phyloP scores from a whole-genome alignment of 2,113 vertebrate genomes.

The Takifugu flavidus region DNA sequence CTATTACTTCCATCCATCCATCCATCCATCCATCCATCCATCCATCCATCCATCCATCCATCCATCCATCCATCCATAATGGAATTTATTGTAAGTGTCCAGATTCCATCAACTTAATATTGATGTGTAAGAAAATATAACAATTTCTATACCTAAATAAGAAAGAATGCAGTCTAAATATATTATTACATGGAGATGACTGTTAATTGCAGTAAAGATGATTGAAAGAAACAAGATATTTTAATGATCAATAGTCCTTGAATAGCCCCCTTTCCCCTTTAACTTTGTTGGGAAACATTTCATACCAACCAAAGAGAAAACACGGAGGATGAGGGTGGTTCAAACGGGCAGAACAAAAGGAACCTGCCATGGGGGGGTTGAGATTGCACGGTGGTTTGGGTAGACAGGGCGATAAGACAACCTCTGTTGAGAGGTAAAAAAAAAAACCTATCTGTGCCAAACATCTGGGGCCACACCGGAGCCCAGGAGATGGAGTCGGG shows the following conservation, averaged over 20 bases:
- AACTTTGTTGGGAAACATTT: conserved; percentile 33
- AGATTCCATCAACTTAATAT: too few relatives aligned
- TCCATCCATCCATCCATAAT: too few relatives aligned
- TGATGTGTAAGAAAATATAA: neutral
- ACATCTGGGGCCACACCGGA: conserved; percentile 73
- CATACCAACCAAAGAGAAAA: conserved; percentile 43
- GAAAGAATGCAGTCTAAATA: too few relatives aligned
- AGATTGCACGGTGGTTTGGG: conserved; percentile 66
- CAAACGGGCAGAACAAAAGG: conserved; percentile 61
- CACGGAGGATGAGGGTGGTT: conserved; percentile 42
- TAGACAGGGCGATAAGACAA: conserved; percentile 61
- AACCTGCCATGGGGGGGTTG: conserved; percentile 35
- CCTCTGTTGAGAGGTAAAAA: conserved; percentile 74
- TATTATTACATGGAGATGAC: too few relatives aligned
- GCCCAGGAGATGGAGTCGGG: conserved; percentile 61
- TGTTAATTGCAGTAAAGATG: too few relatives aligned
- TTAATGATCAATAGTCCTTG: neutral
- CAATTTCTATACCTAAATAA: neutral
- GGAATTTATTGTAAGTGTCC: too few relatives aligned
- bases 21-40: too few relatives aligned
- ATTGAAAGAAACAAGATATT: too few relatives aligned
- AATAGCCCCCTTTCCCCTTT: neutral
- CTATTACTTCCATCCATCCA: too few relatives aligned
- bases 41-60: too few relatives aligned
- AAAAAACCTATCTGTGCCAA: conserved; percentile 65